Evolutionary conservation across 2,888 invertebrate genomes (phyloP).

Genomic region (Hypsopygia costalis): DNA sequence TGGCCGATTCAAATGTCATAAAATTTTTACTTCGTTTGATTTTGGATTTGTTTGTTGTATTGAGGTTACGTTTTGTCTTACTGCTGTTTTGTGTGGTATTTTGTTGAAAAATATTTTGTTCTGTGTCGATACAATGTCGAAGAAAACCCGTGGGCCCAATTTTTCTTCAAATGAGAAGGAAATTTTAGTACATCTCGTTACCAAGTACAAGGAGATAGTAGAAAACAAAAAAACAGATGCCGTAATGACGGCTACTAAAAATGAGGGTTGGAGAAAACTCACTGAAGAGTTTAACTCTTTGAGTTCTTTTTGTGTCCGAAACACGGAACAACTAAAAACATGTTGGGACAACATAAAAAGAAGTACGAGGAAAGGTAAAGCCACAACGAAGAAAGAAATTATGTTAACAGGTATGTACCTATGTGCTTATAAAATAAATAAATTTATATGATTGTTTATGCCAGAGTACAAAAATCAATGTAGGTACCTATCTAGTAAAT

Average conservation of each 20-base stretch:
- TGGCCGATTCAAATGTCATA: not conserved
- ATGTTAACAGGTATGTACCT: not conserved
- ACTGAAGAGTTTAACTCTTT: no score
- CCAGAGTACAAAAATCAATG: no score
- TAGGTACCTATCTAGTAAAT: no score
- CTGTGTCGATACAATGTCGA: not conserved
- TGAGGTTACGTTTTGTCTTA: no score
- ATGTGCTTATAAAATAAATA: no score
- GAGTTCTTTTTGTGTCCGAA: no score
- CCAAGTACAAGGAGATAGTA: not conserved
- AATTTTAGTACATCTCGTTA: conserved; percentile 1
- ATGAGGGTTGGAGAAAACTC: not conserved
- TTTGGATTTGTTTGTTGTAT: no score
- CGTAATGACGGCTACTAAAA: not conserved
- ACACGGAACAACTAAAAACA: not conserved
- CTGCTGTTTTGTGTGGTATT: no score
- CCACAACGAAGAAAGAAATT: not conserved
- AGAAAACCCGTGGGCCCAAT: conserved; percentile 5
- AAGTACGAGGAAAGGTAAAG: not conserved
- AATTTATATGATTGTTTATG: no score
- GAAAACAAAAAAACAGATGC: conserved; percentile 4
- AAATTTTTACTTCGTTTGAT: no score
- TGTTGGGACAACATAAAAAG: not conserved
- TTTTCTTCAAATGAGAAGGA: conserved; percentile 4
- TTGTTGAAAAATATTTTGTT: no score